Evolutionary conservation across 2,888 invertebrate genomes (phyloP), one percentile per base, ranked within the genome.

Genomic region (Geotrupes spiniger): DNA sequence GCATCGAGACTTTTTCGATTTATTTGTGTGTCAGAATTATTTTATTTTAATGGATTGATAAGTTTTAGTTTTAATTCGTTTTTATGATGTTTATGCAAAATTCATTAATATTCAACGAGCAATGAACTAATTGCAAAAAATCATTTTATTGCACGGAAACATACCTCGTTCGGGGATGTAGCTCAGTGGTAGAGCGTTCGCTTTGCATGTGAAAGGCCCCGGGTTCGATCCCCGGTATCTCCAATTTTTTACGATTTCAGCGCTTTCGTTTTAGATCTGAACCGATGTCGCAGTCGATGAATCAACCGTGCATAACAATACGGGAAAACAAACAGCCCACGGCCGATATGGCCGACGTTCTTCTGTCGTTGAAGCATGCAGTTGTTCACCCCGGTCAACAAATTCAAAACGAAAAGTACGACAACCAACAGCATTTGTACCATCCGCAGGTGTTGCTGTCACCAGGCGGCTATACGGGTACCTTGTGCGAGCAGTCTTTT

Each of bases 161-260:
- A n/a, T n/a, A n/a, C n/a, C n/a, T n/a, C n/a, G n/a, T n/a, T n/a
- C n/a, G 82, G 82, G 83, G 92, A 89, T 91, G 89, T 92, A 92
- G 92, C 92, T 92, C 92, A 92, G 90, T 91, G 92, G 92, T 92
- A 92, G 91, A 92, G 92, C 92, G 91, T 90, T 92, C 91, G 92
- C 92, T 92, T 92, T 91, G 92, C 92, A 92, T 92, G 92, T 90
- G 91, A 91, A 91, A 92, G 91, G 92, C 88, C 92, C 91, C 89
- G 92, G 91, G 92, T 92, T 92, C 92, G 89, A 92, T 90, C 90
- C 92, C 91, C 91, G 88, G 90, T 87, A 89, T 87, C 87, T 85
- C 89, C 87, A 85, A 65, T 15, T 2, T 21, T 21, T 21, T 21
- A 4, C 3, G 6, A 21, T 21, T 21, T 21, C 6, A 21, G n/a